phyloP scores from a whole-genome alignment of 2,113 vertebrate genomes.

The Xenus cinereus region DNA sequence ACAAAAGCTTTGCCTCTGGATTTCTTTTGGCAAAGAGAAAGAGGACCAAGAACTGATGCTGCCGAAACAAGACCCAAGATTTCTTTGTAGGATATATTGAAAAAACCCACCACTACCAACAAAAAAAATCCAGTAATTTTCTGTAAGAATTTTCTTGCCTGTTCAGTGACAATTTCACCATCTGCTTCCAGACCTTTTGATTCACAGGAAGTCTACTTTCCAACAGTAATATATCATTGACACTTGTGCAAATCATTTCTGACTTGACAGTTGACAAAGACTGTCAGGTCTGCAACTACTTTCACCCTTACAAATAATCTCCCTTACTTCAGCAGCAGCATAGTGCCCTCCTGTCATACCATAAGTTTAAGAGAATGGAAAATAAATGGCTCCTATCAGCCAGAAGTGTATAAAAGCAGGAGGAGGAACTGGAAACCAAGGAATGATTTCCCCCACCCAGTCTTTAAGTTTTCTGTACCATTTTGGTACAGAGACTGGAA shows the following conservation, averaged over 20 bases:
- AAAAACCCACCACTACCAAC: neutral
- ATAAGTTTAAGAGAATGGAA: neutral
- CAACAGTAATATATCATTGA: neutral
- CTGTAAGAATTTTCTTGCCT: neutral
- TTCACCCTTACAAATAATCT: neutral
- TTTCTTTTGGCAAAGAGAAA: neutral
- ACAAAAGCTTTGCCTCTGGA: neutral
- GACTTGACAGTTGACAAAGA: neutral
- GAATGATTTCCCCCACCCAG: accelerated
- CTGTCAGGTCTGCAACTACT: neutral
- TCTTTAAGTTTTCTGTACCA: neutral
- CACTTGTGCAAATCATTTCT: neutral
- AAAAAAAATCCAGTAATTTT: neutral
- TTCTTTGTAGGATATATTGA: neutral
- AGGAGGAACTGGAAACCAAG: neutral
- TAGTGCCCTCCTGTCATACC: neutral
- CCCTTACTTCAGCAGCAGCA: neutral
- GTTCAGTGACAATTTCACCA: neutral
- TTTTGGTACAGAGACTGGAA: neutral
- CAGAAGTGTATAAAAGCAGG: neutral
- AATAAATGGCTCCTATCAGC: neutral
- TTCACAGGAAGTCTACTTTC: neutral
- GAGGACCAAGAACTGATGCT: neutral
- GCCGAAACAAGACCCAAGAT: neutral
- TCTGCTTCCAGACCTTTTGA: neutral